phyloP scores from a whole-genome alignment of 1,140 invertebrate species.

The Gryon sp. region DNA sequence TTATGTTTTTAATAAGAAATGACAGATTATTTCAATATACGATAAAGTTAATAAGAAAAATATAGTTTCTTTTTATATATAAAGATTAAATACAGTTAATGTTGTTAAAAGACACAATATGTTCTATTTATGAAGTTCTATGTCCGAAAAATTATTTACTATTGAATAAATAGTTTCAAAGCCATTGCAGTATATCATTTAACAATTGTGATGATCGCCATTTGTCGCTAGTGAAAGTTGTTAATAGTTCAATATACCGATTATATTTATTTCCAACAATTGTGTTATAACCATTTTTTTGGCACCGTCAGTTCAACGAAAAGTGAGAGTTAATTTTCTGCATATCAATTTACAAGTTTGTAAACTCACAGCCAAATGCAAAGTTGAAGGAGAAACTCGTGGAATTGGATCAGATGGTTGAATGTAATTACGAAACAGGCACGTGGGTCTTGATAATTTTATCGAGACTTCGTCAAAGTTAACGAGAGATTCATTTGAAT shows the following conservation, averaged over 20 bases:
- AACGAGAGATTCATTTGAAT: conserved; percentile 4
- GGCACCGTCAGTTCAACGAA: background rate
- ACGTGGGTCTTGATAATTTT: conserved; percentile 12
- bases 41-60: too few relatives aligned
- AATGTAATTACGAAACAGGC: conserved; percentile 14
- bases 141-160: background rate
- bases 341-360: conserved; percentile 14
- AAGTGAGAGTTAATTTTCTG: conserved; percentile 20
- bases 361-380: conserved; percentile 1
- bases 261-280: conserved; percentile 1
- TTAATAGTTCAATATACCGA: conserved; percentile 9
- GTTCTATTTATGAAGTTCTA: background rate
- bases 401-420: conserved; percentile 19
- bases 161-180: background rate
- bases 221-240: conserved; percentile 1
- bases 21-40: too few relatives aligned
- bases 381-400: conserved; percentile 12
- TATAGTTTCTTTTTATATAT: too few relatives aligned
- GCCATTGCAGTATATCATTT: background rate
- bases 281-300: background rate
- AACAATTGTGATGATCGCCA: too few relatives aligned
- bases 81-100: too few relatives aligned
- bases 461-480: background rate
- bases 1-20: too few relatives aligned
- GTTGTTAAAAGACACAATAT: background rate